These are phyloP conservation scores for Trichonephila clavata DNA, from an alignment of 1,140 invertebrate species.

Conservation along the genomic window DNA sequence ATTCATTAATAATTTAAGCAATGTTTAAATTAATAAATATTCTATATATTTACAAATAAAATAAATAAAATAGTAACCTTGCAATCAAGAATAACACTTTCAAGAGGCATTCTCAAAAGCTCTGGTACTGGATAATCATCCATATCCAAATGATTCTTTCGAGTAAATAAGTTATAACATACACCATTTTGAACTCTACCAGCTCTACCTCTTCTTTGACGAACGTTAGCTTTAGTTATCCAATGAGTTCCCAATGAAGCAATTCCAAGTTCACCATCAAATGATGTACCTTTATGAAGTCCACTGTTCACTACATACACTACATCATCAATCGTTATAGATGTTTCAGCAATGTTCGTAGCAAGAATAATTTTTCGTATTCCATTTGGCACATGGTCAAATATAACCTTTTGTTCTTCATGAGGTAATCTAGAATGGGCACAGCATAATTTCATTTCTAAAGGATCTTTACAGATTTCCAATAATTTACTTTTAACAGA, in stretches of 20 bases:
- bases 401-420: conserved; percentile 88
- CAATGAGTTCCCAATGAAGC: conserved; percentile 89
- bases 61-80: conserved; percentile 24
- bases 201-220: conserved; percentile 91
- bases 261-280: conserved; percentile 89
- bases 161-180: conserved; percentile 91
- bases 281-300: conserved; percentile 91
- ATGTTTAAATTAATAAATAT: no score
- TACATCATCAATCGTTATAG: conserved; percentile 96
- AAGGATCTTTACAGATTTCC: conserved; percentile 78
- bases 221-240: conserved; percentile 94
- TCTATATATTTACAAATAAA: conserved; percentile 78
- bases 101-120: conserved; percentile 88
- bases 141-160: conserved; percentile 85
- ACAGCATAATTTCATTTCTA: conserved; percentile 83
- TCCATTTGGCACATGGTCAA: conserved; percentile 83
- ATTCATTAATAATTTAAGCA: no score
- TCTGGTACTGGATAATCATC: conserved; percentile 86
- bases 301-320: conserved; percentile 98
- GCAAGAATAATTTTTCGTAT: conserved; percentile 93
- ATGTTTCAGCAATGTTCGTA: conserved; percentile 98
- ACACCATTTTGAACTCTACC: conserved; percentile 92
- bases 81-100: conserved; percentile 86
- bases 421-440: conserved; percentile 87
- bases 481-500: conserved; percentile 77